Base-by-base conservation (phyloP, 2,888 invertebrate genomes). In the Cheilosia vernalis region DNA sequence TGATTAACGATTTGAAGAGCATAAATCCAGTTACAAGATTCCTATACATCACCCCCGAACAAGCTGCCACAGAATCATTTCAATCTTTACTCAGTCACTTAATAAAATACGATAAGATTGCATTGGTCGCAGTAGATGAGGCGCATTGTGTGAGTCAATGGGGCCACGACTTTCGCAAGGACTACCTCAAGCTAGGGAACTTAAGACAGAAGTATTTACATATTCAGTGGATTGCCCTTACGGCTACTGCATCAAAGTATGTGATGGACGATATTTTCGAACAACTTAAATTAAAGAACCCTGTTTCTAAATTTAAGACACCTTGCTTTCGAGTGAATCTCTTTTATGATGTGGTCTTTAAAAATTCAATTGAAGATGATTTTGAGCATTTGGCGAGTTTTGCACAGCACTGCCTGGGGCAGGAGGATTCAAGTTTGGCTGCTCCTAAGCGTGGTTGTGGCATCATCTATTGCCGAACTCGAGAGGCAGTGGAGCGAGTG, bases 101-200 rank as follows among this genome's bases (percentile, higher is more conserved):
- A 88, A 92, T 95, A 72, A 95, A 95, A 89, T 94, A 95, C 89
- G 94, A 96, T 72, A 95, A 97, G 90, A 92, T 99, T 4, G 96
- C 96, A 0, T 98, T 97, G 91, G 95, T 99, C 88, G 96, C 98
- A 24, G 96, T 99, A 13, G 99, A 99, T 92, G 99, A 99, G 93
- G 98, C 98, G 1, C 98, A 98, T 92, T 98, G 98, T 93, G 98
- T 99, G 0, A 98, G 98, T 89, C 97, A 99, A 89, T 99, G 99
- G 99, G 99, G 99, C 0, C 99, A 99, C 92, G 99, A 99, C 92
- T 99, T 99, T 91, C 94, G 98, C 7, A 98, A 98, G 0, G 98
- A 98, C 92, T 99, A 99, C 91, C 93, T 99, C 24, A 97, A 97
- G 91, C 93, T 99, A 27, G 98, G 98, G 0, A 90, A 92, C 10